These are phyloP conservation scores for Ochropleura leucogaster DNA, from an alignment of 2,888 invertebrate species.

Conservation along the genomic window DNA sequence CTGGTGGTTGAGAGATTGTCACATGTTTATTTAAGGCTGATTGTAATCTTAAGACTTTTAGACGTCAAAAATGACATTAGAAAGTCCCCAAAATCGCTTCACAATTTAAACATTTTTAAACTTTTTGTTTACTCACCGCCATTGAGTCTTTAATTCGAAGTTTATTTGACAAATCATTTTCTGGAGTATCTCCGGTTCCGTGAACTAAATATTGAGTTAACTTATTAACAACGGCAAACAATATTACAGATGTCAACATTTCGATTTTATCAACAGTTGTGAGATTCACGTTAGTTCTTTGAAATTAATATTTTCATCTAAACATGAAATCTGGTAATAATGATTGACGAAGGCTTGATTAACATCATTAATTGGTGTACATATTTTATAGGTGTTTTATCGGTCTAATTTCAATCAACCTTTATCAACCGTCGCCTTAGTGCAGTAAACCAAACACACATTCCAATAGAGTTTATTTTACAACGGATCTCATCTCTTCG, in stretches of 20 bases:
- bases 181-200: neutral
- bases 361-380: neutral
- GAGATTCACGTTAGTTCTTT: neutral
- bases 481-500: too few species aligned
- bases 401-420: neutral
- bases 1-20: too few species aligned
- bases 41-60: too few species aligned
- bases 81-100: too few species aligned
- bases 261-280: neutral
- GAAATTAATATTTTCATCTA: constrained; percentile 20
- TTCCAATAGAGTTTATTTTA: too few species aligned
- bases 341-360: neutral
- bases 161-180: neutral
- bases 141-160: neutral
- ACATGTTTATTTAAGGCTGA: too few species aligned
- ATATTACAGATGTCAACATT: constrained; percentile 27
- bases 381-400: neutral
- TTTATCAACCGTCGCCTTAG: too few species aligned
- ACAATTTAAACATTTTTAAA: neutral
- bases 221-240: neutral
- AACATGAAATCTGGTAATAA: constrained; percentile 28
- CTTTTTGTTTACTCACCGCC: neutral
- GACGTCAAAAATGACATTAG: too few species aligned
- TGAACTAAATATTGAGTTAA: constrained; percentile 6
- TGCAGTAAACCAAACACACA: neutral